Evolutionary conservation across 1,140 invertebrate species (phyloP).

Genomic region (Stenopsyche tienmushanensis): DNA sequence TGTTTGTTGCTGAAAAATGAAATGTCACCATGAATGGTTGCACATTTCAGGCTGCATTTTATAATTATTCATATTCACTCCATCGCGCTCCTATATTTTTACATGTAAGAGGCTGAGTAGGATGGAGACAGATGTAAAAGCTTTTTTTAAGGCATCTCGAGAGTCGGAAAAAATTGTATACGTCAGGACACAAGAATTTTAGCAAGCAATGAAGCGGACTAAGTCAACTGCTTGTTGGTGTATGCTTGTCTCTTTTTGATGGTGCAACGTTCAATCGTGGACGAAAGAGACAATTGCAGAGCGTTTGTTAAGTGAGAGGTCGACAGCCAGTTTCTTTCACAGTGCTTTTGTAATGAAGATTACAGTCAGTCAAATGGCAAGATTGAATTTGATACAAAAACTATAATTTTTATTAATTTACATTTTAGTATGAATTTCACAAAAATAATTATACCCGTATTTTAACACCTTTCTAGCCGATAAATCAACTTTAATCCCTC

Average conservation of each 20-base stretch:
- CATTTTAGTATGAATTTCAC: no score
- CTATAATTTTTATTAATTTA: no score
- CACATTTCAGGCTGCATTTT: no score
- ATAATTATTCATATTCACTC: no score
- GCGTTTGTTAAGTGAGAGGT: conserved; percentile 39
- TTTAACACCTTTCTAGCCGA: no score
- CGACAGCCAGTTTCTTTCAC: conserved; percentile 41
- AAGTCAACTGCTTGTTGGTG: background rate
- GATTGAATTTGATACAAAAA: background rate
- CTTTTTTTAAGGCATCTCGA: conserved; percentile 16
- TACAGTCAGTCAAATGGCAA: conserved; percentile 17
- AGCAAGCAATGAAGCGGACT: conserved; percentile 34
- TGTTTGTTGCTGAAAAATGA: no score
- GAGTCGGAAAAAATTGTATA: conserved; percentile 29
- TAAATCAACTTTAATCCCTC: no score
- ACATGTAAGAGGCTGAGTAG: no score
- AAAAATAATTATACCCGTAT: no score
- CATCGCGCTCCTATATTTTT: no score
- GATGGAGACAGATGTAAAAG: conserved; percentile 1
- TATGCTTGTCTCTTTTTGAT: background rate
- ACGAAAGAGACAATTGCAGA: conserved; percentile 9
- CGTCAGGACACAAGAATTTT: conserved; percentile 42
- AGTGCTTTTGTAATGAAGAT: conserved; percentile 39
- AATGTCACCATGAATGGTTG: no score
- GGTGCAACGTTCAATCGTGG: background rate